Evolutionary conservation across 2,797 vertebrate genomes (phyloP), one percentile per base, ranked within the genome.

Genomic region (Rhyacichthys aspro): DNA sequence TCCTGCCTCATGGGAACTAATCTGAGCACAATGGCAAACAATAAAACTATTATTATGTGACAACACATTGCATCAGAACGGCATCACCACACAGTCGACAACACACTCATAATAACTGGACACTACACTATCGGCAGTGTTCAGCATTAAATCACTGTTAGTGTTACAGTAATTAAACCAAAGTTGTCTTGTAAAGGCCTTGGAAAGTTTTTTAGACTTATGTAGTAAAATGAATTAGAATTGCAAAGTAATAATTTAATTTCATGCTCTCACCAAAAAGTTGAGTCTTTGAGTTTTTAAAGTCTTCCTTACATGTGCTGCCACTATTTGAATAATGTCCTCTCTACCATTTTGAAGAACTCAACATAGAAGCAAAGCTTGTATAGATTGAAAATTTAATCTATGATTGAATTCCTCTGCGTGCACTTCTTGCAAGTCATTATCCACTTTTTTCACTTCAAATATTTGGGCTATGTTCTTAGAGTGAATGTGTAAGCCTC

Each of bases 401-500:
- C 38, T 45, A 19, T 15, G 41, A 4, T n/a, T 10, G 37, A n/a
- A 46, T 43, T 53, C 63, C 32, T 10, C 39, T 41, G 33, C 48
- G 41, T 56, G 41, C 59, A 55, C 38, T 43, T 49, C 34, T 55
- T 19, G 5, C 32, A 9, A 0, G 33, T 43, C 15, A 55, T 69
- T 63, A 58, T 17, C 39, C 10, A 32, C 33, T 50, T 74, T 67
- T 37, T 41, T 32, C 11, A 65, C 47, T 65, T 70, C 16, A 46
- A 47, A 68, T 64, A n/a, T 42, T 58, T 53, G 9, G 28, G 59
- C 50, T 50, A n/a, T n/a, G 55, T 60, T 23, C 41, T 79, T 46
- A 85, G 84, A 84, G 52, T 45, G 71, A 85, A 84, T 83, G 54
- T 53, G 10, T 73, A 32, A 81, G 55, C 52, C 48, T 16, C 74